Conservation (phyloP, 2,888 invertebrate species). For the Cryptus viduatorius region DNA sequence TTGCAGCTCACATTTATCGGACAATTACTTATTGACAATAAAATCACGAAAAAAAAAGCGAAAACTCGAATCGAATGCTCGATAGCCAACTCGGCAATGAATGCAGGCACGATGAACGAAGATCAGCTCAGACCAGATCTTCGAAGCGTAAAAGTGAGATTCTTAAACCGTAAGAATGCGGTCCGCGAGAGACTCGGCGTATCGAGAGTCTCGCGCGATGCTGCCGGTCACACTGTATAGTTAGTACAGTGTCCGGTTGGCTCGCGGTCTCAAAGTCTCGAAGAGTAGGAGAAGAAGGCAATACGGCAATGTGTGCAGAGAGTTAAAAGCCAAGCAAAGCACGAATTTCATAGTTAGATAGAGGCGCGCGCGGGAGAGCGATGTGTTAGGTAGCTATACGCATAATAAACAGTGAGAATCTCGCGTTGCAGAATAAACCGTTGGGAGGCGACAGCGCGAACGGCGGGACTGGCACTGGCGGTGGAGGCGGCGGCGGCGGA, state of each 20-base stretch:
- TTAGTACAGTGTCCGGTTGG: slow-evolving; percentile 7
- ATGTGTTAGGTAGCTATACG: slow-evolving; percentile 11
- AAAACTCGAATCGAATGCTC: neutral
- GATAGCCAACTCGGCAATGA: slow-evolving; percentile 10
- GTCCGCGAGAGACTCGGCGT: slow-evolving; percentile 23
- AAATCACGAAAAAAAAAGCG: no score
- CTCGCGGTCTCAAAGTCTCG: slow-evolving; percentile 6
- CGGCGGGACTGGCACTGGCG: slow-evolving; percentile 73
- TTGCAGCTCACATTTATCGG: no score
- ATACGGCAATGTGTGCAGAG: slow-evolving; percentile 1
- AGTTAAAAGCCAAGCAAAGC: neutral
- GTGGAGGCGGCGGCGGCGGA: slow-evolving; percentile 71
- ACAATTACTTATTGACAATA: no score
- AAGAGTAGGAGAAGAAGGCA: neutral
- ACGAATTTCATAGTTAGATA: neutral
- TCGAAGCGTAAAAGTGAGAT: slow-evolving; percentile 29
- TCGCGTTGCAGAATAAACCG: slow-evolving; percentile 79
- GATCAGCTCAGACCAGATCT: slow-evolving; percentile 26
- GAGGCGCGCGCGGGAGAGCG: neutral
- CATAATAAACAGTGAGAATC: slow-evolving; percentile 44
- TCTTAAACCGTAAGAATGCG: slow-evolving; percentile 37
- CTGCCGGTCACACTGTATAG: neutral
- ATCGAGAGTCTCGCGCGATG: slow-evolving; percentile 17
- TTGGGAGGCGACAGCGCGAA: slow-evolving; percentile 77
- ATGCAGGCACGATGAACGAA: slow-evolving; percentile 2